Evolutionary conservation across 2,797 vertebrate genomes (phyloP).

Genomic region (Gymnothorax javanicus): DNA sequence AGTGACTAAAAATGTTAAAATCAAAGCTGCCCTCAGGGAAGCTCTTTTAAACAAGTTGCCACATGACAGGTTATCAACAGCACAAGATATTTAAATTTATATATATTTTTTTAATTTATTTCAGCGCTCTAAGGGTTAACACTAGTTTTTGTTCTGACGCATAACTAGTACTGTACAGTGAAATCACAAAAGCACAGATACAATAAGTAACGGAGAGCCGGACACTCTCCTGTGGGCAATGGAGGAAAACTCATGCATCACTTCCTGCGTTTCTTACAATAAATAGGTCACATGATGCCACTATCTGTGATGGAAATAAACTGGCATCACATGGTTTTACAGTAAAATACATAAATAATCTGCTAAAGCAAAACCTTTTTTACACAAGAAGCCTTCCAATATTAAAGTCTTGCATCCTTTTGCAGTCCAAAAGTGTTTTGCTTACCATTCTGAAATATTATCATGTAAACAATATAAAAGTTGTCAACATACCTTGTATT

Average conservation of each 20-base stretch:
- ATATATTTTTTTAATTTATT: too few relatives aligned
- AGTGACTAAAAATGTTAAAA: too few relatives aligned
- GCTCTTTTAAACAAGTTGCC: too few relatives aligned
- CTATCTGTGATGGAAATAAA: not conserved
- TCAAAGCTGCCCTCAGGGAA: too few relatives aligned
- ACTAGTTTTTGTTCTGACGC: not conserved
- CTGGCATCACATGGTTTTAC: conserved; percentile 4
- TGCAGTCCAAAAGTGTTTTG: conserved; percentile 1
- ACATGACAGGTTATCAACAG: too few relatives aligned
- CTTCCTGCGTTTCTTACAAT: conserved; percentile 3
- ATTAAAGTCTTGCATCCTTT: not conserved
- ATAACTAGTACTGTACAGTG: not conserved
- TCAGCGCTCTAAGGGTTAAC: too few relatives aligned
- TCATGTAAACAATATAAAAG: not conserved
- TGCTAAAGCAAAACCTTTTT: not conserved
- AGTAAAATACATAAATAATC: not conserved
- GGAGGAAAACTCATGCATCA: not conserved
- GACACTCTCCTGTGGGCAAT: conserved; percentile 8
- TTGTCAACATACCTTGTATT: not conserved
- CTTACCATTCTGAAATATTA: not conserved
- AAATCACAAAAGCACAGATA: not conserved
- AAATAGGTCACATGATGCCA: conserved; percentile 22
- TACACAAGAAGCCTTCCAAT: not conserved
- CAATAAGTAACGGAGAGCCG: not conserved
- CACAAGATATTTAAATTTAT: too few relatives aligned